phyloP scores from a whole-genome alignment of 1,140 invertebrate genomes.

The Copidosoma floridanum region DNA sequence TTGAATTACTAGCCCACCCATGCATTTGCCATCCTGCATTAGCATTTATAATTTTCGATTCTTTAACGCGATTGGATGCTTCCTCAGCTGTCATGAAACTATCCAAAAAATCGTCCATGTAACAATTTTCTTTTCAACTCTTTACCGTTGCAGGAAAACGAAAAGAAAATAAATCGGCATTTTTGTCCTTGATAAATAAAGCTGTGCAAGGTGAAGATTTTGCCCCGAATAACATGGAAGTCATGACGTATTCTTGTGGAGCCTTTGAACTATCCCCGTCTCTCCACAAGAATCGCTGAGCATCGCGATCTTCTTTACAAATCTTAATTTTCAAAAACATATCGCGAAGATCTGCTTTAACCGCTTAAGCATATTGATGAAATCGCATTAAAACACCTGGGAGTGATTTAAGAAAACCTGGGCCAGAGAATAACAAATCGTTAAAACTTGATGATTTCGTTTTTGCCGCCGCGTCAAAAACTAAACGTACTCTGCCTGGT shows the following conservation, averaged over 20 bases:
- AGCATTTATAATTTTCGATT: neutral
- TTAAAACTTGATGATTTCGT: neutral
- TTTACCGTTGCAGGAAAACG: neutral
- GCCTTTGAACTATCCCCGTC: neutral
- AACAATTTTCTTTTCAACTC: conserved; percentile 1
- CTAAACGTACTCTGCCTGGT: neutral
- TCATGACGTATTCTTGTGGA: neutral
- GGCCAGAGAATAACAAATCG: neutral
- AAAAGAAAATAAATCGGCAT: neutral
- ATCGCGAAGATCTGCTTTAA: neutral
- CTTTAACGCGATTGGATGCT: neutral
- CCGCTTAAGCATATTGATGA: neutral
- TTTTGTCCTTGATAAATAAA: neutral
- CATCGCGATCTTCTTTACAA: neutral
- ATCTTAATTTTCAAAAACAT: conserved; percentile 7
- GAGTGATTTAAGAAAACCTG: conserved; percentile 1
- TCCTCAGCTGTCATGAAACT: neutral
- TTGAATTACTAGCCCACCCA: neutral
- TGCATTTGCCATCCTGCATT: neutral
- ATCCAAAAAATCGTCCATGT: conserved; percentile 18
- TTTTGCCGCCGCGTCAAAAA: neutral
- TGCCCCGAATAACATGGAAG: neutral
- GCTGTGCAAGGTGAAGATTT: neutral
- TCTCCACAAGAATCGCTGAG: conserved; percentile 1
- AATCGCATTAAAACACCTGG: neutral